Evolutionary conservation across 2,797 vertebrate species (phyloP).

Genomic region (Lateolabrax maculatus): DNA sequence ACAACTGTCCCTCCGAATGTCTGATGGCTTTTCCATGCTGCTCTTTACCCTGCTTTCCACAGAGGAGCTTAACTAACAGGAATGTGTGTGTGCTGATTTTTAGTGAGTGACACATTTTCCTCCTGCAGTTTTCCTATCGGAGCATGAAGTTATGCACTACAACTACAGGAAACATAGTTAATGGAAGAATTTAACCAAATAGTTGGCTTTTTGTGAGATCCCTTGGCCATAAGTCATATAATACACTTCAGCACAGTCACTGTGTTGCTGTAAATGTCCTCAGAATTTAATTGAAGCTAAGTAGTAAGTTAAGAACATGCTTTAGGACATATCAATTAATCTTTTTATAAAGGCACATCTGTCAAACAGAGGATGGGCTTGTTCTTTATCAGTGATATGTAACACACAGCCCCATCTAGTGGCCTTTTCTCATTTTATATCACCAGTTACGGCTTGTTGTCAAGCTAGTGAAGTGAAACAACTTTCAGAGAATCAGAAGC

Average conservation of each 20-base stretch:
- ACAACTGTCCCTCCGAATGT: conserved; percentile 59
- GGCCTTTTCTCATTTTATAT: neutral
- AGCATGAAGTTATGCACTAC: conserved; percentile 56
- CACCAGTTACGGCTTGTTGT: neutral
- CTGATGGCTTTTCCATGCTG: conserved; percentile 65
- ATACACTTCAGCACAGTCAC: neutral
- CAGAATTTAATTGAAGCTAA: neutral
- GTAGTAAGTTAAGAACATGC: neutral
- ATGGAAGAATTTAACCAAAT: neutral
- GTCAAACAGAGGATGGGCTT: conserved; percentile 3
- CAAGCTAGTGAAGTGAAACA: neutral
- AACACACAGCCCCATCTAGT: conserved; percentile 47
- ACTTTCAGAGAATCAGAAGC: neutral
- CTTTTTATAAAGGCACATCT: neutral
- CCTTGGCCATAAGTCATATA: neutral
- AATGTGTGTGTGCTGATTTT: conserved; percentile 68
- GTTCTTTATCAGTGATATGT: neutral
- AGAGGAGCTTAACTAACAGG: conserved; percentile 78
- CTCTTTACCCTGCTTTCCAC: conserved; percentile 68
- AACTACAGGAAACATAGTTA: neutral
- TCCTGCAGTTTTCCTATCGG: conserved; percentile 45
- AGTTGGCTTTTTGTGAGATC: neutral
- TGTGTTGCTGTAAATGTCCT: neutral
- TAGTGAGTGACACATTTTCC: conserved; percentile 55
- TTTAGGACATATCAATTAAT: neutral